These are phyloP conservation scores for Pampusana beccarii DNA, from an alignment of 2,113 vertebrate species.

Conservation along the genomic window DNA sequence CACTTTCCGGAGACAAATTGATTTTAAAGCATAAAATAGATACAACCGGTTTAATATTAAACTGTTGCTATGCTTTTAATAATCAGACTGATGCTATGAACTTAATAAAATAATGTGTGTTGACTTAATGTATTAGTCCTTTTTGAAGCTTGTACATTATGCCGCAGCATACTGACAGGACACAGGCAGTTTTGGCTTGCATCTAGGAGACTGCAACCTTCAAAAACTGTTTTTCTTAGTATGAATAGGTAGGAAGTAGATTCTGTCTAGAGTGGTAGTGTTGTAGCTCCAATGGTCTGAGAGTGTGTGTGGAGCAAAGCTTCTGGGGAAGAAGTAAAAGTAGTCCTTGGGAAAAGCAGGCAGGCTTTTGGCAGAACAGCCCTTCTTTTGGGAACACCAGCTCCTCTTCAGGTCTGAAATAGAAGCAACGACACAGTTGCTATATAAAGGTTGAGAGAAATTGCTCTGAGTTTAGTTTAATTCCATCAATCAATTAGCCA, in stretches of 20 bases:
- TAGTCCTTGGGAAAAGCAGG: neutral
- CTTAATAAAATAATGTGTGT: neutral
- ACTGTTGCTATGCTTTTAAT: neutral
- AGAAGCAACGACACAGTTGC: neutral
- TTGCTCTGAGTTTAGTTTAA: slow-evolving; percentile 15
- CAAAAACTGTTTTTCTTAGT: neutral
- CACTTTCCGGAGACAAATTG: neutral
- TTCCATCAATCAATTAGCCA: slow-evolving; percentile 43
- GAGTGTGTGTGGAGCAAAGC: neutral
- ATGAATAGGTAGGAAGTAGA: neutral
- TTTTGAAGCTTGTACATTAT: neutral
- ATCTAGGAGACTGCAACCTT: neutral
- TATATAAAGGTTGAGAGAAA: slow-evolving; percentile 22
- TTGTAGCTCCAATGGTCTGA: neutral
- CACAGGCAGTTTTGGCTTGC: neutral
- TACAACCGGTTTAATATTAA: neutral
- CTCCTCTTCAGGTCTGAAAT: slow-evolving; percentile 9
- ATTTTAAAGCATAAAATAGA: neutral
- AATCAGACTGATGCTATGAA: neutral
- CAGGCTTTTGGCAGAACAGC: neutral
- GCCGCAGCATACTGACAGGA: neutral
- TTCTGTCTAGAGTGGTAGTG: neutral
- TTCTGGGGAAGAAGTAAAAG: neutral
- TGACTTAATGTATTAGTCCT: neutral
- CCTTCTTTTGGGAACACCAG: neutral